Evolutionary conservation across 1,140 invertebrate genomes (phyloP), one percentile per base, ranked within the genome.

Genomic region (Rhagoletis pomonella): DNA sequence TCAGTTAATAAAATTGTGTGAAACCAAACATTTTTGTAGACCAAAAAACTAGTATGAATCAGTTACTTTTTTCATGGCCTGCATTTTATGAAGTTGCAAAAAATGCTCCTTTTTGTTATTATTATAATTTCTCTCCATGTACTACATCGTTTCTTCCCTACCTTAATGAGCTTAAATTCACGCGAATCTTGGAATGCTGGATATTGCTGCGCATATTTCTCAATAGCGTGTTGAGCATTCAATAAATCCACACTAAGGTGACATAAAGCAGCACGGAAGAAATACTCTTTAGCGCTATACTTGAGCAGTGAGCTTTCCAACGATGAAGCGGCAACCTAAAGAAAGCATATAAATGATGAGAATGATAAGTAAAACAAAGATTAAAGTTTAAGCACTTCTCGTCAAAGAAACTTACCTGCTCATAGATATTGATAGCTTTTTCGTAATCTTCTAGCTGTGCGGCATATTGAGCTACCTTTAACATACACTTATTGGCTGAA

Each of bases 201-300:
- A 93, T 98, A 99, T 91, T 98, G 96, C 89, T 98, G 97, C 90
- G 97, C 96, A 94, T 99, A 99, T 93, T 97, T 97, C 91, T 98
- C 97, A 86, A 99, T 94, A 5, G 98, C 98, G 92, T 98, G 97
- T 93, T 98, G 96, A 73, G 98, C 97, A 95, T 99, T 99, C 44
- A 99, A 94, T 60, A 97, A 94, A 94, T 99, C 99, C 84, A 99
- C 96, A 93, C 98, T 99, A 59, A 99, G 94, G 93, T 99, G 98
- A 90, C 94, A 95, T 2, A 99, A 93, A 2, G 97, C 96, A 19
- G 99, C 98, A 69, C 97, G 95, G 94, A 99, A 99, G 94, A 99
- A 99, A 93, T 99, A 98, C 94, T 99, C 99, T 93, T 99, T 99
- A 14, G 98, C 98, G 93, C 98, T 98, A 94, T 99, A 99, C 93